phyloP scores from a whole-genome alignment of 2,797 vertebrate genomes.

The Poecilia velifera region DNA sequence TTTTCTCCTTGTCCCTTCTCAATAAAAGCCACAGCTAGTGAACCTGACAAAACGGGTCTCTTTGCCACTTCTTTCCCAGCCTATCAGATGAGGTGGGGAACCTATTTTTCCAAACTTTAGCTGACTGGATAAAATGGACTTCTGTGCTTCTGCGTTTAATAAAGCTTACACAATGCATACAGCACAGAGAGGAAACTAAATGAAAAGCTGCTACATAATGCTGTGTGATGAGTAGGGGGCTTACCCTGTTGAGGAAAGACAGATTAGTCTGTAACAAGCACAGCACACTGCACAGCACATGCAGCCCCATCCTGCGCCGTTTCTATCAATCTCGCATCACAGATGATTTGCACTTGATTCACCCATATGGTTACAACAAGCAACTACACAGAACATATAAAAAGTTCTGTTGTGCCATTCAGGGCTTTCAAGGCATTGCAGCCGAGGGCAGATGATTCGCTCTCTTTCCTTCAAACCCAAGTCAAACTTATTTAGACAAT shows the following conservation, averaged over 20 bases:
- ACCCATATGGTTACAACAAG: no score
- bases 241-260: no score
- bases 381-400: neutral
- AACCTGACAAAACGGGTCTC: neutral
- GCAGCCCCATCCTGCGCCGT: no score
- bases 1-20: neutral
- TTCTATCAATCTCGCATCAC: no score
- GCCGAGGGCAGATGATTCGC: slow-evolving; percentile 28
- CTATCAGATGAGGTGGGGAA: neutral
- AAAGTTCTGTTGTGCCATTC: neutral
- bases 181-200: no score
- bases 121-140: neutral
- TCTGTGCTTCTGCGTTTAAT: neutral
- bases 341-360: no score
- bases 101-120: neutral
- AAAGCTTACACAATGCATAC: no score
- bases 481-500: slow-evolving; percentile 67
- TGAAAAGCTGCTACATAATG: no score
- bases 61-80: neutral
- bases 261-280: no score
- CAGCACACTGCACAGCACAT: no score
- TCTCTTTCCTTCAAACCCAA: slow-evolving; percentile 51
- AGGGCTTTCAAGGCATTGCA: neutral
- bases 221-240: no score
- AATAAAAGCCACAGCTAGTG: neutral